A percentile compares a stretch with the other conserved stretches of the same genome.
Conservation (phyloP, 2,113 vertebrate genomes). For the Silurus meridionalis region DNA sequence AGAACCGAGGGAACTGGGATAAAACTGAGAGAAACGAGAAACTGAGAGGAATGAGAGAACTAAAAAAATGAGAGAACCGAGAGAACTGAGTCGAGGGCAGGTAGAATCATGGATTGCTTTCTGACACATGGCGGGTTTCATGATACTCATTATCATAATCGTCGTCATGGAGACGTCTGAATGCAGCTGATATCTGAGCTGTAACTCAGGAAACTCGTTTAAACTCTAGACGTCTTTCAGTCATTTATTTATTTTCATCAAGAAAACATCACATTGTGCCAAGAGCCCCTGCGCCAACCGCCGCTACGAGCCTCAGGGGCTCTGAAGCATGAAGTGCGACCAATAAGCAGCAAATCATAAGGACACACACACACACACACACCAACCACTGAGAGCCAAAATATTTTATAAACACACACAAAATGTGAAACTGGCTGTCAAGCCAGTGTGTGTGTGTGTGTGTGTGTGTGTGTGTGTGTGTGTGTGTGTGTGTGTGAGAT, state of each 20-base stretch:
- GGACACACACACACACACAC: conserved; percentile 68
- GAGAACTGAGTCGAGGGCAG: not conserved
- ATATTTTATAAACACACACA: conserved; percentile 72
- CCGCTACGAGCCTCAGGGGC: conserved; percentile 70
- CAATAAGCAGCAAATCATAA: conserved; percentile 67
- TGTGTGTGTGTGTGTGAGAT: conserved; percentile 4
- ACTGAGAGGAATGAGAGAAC: no score
- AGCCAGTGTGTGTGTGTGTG: not conserved
- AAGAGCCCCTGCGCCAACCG: conserved; percentile 73
- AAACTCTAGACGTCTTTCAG: conserved; percentile 58
- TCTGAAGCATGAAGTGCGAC: conserved; percentile 71
- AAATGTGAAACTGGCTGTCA: conserved; percentile 57
- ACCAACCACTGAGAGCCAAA: conserved; percentile 66
- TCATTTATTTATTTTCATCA: conserved; percentile 54
- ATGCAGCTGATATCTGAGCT: conserved; percentile 69
- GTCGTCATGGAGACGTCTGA: conserved; percentile 62
- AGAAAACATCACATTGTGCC: conserved; percentile 68
- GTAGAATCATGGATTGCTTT: not conserved
- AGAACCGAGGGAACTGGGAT: not conserved
- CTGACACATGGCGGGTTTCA: not conserved
- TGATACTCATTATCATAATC: conserved; percentile 57
- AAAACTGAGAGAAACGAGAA: not conserved
- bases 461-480: conserved; percentile 8
- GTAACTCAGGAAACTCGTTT: conserved; percentile 69
- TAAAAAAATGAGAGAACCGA: not conserved